Conservation (phyloP, 2,113 vertebrate species). For the Hipposideros armiger region DNA sequence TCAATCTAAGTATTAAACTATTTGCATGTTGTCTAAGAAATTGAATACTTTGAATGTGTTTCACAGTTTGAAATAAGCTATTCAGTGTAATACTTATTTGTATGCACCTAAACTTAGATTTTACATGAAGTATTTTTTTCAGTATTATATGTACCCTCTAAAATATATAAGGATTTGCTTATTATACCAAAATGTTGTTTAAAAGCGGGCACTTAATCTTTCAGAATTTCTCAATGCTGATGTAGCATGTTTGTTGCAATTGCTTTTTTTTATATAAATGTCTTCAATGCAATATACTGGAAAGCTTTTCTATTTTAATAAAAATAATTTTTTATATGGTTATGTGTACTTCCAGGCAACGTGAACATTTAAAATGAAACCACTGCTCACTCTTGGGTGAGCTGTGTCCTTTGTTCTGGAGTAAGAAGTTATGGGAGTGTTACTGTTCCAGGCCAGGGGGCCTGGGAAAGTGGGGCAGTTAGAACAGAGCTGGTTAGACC, state of each 20-base stretch:
- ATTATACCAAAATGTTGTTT: slow-evolving; percentile 89
- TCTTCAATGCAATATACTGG: slow-evolving; percentile 86
- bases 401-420: background rate
- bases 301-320: slow-evolving; percentile 90
- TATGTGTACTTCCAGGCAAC: slow-evolving; percentile 38
- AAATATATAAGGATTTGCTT: slow-evolving; percentile 87
- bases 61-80: slow-evolving; percentile 88
- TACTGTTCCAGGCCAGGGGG: background rate
- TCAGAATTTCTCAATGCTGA: slow-evolving; percentile 75
- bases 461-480: background rate
- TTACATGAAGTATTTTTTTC: slow-evolving; percentile 91
- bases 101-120: slow-evolving; percentile 88
- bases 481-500: background rate
- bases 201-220: slow-evolving; percentile 87
- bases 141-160: slow-evolving; percentile 93
- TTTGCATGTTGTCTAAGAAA: slow-evolving; percentile 93
- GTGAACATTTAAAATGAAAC: slow-evolving; percentile 23
- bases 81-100: slow-evolving; percentile 86
- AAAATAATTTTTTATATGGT: slow-evolving; percentile 83
- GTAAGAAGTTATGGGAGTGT: background rate
- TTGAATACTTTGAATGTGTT: slow-evolving; percentile 89
- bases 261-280: slow-evolving; percentile 83
- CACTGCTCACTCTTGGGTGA: background rate
- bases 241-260: slow-evolving; percentile 85
- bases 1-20: slow-evolving; percentile 90